phyloP scores from a whole-genome alignment of 2,113 vertebrate species.

The Megaleporinus macrocephalus region DNA sequence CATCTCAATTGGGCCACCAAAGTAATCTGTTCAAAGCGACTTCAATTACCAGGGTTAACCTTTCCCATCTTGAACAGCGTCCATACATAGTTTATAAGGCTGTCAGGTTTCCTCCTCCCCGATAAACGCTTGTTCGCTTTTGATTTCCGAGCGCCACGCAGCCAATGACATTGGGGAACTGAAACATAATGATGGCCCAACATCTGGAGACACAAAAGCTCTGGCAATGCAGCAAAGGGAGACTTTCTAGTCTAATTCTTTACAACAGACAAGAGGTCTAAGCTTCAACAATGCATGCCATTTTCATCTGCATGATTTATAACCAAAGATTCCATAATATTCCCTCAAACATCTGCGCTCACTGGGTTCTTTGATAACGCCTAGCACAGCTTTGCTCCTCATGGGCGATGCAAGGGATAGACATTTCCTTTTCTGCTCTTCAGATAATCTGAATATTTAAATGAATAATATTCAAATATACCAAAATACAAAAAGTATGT shows the following conservation, averaged over 20 bases:
- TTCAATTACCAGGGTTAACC: slow-evolving; percentile 22
- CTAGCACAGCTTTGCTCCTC: background rate
- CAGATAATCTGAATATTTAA: background rate
- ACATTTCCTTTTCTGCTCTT: background rate
- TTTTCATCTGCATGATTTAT: slow-evolving; percentile 11
- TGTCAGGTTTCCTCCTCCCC: background rate
- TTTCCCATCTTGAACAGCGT: background rate
- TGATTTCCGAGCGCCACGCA: background rate
- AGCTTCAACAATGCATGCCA: background rate
- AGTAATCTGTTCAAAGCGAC: slow-evolving; percentile 20
- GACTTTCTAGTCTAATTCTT: background rate
- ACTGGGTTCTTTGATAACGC: background rate
- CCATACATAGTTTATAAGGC: slow-evolving; percentile 23
- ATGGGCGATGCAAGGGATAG: background rate
- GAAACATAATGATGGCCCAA: background rate
- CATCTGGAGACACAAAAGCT: slow-evolving; percentile 40
- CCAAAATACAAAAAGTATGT: no score
- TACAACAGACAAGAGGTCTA: background rate
- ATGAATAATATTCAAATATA: no score
- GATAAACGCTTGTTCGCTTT: background rate
- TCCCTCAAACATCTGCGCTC: background rate
- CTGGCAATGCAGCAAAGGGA: slow-evolving; percentile 2
- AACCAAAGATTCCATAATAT: background rate
- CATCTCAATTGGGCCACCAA: background rate
- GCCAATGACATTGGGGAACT: background rate